Conservation (phyloP, 2,113 vertebrate species). For the Hemiscyllium ocellatum region DNA sequence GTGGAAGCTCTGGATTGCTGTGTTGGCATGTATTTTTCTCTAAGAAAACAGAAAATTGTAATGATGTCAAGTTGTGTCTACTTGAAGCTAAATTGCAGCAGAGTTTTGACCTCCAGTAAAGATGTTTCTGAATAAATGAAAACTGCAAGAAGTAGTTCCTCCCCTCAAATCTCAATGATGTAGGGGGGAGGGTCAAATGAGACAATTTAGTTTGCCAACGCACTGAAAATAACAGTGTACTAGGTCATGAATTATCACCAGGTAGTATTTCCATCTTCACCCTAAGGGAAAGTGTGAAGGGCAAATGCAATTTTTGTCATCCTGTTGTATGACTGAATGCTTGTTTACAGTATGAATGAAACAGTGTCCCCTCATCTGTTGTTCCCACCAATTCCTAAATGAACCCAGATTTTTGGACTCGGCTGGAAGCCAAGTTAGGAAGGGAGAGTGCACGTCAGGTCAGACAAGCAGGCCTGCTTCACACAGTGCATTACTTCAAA, state of each 20-base stretch:
- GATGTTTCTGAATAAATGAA: background rate
- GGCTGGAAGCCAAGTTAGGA: conserved; percentile 21
- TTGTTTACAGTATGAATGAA: background rate
- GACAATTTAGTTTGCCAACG: background rate
- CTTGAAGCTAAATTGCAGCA: background rate
- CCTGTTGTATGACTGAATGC: background rate
- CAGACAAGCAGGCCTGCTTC: background rate
- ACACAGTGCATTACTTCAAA: conserved; percentile 33
- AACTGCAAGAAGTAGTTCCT: background rate
- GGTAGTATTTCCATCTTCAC: background rate
- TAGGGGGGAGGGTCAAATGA: background rate
- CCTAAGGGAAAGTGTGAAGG: background rate
- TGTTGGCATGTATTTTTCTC: background rate
- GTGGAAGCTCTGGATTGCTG: background rate
- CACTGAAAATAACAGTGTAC: background rate
- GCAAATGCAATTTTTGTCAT: background rate
- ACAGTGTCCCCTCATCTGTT: conserved; percentile 5
- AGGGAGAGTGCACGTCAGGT: conserved; percentile 10
- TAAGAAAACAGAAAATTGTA: background rate
- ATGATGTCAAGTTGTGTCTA: background rate
- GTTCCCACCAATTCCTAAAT: conserved; percentile 29
- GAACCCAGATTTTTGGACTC: conserved; percentile 20
- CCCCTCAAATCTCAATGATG: background rate
- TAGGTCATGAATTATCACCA: background rate
- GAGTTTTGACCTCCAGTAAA: background rate